Conservation (phyloP, 2,888 invertebrate species). For the Oligia latruncula region DNA sequence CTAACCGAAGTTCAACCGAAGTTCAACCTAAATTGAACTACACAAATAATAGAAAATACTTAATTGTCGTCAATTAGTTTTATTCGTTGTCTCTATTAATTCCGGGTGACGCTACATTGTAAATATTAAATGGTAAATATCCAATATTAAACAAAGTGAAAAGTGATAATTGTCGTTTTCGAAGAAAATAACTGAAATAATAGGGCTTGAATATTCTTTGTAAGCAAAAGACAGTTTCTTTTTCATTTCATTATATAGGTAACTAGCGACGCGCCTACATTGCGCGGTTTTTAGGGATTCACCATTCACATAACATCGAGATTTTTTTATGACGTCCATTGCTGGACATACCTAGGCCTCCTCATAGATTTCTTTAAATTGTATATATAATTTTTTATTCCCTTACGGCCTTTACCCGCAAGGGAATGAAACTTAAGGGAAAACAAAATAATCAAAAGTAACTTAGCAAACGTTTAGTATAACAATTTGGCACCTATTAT, state of each 20-base stretch:
- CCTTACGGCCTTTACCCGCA: no score
- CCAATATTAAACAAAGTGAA: neutral
- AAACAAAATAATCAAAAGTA: no score
- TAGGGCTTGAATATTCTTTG: neutral
- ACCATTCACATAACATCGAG: no score
- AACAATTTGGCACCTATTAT: no score
- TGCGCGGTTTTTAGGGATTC: no score
- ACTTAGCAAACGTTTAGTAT: no score
- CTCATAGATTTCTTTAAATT: no score
- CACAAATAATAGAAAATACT: neutral
- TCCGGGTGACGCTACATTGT: neutral
- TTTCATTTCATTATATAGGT: neutral
- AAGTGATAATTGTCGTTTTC: neutral
- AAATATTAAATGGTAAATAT: neutral
- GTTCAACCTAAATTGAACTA: neutral
- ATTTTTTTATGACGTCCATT: no score
- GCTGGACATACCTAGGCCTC: no score
- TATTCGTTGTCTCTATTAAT: neutral
- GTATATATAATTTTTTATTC: no score
- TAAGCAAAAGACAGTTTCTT: neutral
- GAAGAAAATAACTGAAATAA: neutral
- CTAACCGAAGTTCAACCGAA: no score
- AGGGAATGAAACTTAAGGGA: no score
- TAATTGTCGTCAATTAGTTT: neutral
- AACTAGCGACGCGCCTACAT: neutral